These are phyloP conservation scores for Gallinago stenura DNA, from an alignment of 2,797 vertebrate species.

Conservation along the genomic window DNA sequence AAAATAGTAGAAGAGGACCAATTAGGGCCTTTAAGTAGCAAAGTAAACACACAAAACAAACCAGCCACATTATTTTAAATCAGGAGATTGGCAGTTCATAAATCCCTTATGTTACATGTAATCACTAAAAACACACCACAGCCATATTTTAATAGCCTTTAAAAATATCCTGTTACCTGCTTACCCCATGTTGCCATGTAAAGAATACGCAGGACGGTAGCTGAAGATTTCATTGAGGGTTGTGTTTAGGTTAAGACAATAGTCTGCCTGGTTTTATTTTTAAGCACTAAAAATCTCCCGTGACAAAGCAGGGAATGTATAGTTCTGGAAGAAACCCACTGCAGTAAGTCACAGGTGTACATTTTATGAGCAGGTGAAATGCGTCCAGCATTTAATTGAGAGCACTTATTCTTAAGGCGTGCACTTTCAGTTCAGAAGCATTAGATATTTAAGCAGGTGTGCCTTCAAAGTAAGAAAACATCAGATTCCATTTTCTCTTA, in stretches of 20 bases:
- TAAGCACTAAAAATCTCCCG: neutral
- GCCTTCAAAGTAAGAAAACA: neutral
- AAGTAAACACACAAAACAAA: neutral
- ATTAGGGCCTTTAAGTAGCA: neutral
- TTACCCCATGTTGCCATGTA: neutral
- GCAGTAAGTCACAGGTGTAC: constrained; percentile 17
- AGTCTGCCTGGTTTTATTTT: neutral
- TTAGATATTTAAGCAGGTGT: neutral
- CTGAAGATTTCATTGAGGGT: neutral
- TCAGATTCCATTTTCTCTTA: neutral
- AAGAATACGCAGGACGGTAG: neutral
- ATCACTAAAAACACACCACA: neutral
- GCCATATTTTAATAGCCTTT: neutral
- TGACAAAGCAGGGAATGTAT: neutral
- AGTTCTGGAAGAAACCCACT: neutral
- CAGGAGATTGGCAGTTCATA: neutral
- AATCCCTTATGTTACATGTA: neutral
- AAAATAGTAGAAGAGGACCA: neutral
- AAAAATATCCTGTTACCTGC: neutral
- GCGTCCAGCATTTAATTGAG: neutral
- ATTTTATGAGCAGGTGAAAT: neutral
- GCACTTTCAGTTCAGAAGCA: neutral
- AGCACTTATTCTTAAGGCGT: neutral
- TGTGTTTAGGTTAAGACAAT: neutral
- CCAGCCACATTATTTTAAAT: neutral